These are phyloP conservation scores for Dreissena rostriformis DNA, from an alignment of 1,140 invertebrate species.

Conservation along the genomic window DNA sequence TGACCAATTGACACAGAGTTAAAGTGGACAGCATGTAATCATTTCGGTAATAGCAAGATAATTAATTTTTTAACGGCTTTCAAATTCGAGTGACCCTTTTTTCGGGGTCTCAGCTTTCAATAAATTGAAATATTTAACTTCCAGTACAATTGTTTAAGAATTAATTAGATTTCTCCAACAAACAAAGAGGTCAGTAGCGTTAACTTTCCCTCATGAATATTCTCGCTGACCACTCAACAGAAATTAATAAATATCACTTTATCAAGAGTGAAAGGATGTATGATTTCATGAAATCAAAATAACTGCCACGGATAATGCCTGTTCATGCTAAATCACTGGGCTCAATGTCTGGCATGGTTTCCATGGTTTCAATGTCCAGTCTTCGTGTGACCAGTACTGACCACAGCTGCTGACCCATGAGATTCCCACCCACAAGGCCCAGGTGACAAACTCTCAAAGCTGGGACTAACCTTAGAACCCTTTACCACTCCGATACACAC, in stretches of 20 bases:
- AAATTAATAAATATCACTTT: slow-evolving; percentile 50
- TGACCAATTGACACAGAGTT: slow-evolving; percentile 5
- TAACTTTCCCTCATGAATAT: not conserved
- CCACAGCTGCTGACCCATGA: too few relatives aligned
- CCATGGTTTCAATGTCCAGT: too few relatives aligned
- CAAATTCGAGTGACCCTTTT: slow-evolving; percentile 29
- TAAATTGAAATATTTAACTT: slow-evolving; percentile 38
- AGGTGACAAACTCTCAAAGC: too few relatives aligned
- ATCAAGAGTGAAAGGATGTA: slow-evolving; percentile 45
- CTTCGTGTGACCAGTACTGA: too few relatives aligned
- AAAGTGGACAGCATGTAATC: slow-evolving; percentile 44
- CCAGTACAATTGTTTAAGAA: slow-evolving; percentile 36
- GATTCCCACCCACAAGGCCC: too few relatives aligned
- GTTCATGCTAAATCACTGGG: not conserved
- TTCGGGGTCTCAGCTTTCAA: slow-evolving; percentile 14
- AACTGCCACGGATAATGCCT: slow-evolving; percentile 20
- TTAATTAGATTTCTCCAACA: slow-evolving; percentile 40
- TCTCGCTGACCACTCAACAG: slow-evolving; percentile 14
- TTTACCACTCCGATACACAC: too few relatives aligned
- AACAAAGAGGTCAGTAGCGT: too few relatives aligned
- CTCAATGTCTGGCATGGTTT: too few relatives aligned
- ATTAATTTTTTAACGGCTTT: slow-evolving; percentile 53
- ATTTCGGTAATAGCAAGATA: slow-evolving; percentile 16
- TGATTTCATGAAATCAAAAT: slow-evolving; percentile 56
- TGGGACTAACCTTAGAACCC: too few relatives aligned